Evolutionary conservation across 2,888 invertebrate genomes (phyloP).

Genomic region (Lacanobia wlatinum): DNA sequence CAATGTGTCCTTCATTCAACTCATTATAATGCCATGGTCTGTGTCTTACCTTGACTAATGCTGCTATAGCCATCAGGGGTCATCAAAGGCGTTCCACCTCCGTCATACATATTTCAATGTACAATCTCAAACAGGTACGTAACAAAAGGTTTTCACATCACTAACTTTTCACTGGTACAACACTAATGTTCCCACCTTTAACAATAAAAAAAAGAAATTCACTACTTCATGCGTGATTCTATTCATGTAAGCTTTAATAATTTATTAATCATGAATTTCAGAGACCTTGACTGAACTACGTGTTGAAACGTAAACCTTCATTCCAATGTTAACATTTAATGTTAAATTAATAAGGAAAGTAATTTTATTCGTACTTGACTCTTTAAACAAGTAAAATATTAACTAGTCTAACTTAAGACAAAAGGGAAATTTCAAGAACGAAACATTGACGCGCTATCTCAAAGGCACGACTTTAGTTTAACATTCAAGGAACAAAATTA

Average conservation of each 20-base stretch:
- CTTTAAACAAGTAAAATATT: constrained; percentile 31
- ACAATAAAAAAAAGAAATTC: neutral
- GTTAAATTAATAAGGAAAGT: constrained; percentile 4
- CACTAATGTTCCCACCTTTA: neutral
- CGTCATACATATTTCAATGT: constrained; percentile 76
- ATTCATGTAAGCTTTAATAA: constrained; percentile 1
- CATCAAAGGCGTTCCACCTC: constrained; percentile 86
- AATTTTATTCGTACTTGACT: constrained; percentile 1
- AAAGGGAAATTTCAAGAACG: constrained; percentile 13
- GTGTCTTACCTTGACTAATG: constrained; percentile 83
- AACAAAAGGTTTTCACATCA: constrained; percentile 49
- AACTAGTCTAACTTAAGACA: constrained; percentile 2
- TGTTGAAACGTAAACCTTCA: constrained; percentile 1
- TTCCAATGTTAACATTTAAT: neutral
- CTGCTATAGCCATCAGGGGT: constrained; percentile 88
- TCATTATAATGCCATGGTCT: neutral
- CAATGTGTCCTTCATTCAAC: neutral
- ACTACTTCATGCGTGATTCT: constrained; percentile 6
- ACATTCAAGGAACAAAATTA: constrained; percentile 49
- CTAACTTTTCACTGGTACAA: constrained; percentile 24
- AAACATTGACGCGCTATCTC: constrained; percentile 46
- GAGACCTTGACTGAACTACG: neutral
- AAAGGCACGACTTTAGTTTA: constrained; percentile 48
- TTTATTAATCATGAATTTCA: constrained; percentile 2
- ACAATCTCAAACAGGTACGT: neutral